phyloP scores from a whole-genome alignment of 1,140 invertebrate genomes.

The Drosophila rhopaloa region DNA sequence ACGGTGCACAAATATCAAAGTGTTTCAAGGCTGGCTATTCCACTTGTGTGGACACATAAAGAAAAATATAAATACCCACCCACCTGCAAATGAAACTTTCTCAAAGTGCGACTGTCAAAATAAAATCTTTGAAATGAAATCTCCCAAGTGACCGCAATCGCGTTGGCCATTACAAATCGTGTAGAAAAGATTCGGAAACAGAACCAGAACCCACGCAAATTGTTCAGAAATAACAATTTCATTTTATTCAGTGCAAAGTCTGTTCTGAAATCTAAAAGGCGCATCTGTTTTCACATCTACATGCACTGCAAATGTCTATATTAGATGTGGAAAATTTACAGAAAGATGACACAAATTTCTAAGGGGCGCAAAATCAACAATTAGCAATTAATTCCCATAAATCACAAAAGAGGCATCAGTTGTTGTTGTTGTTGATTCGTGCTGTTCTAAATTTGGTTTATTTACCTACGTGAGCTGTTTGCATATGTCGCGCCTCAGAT shows the following conservation, averaged over 20 bases:
- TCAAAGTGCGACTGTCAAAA: conserved; percentile 40
- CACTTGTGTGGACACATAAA: conserved; percentile 15
- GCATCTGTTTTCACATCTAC: conserved; percentile 30
- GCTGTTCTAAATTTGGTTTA: conserved; percentile 47
- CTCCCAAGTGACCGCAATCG: conserved; percentile 53
- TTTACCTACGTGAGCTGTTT: conserved; percentile 49
- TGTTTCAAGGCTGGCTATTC: conserved; percentile 68
- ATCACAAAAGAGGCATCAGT: conserved; percentile 49
- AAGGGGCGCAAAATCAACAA: conserved; percentile 53
- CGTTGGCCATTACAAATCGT: conserved; percentile 54
- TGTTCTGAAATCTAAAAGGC: conserved; percentile 19
- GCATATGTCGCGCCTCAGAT: conserved; percentile 40
- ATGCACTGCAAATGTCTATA: conserved; percentile 11
- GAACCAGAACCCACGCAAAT: conserved; percentile 31
- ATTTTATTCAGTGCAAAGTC: conserved; percentile 21
- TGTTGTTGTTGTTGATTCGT: conserved; percentile 29
- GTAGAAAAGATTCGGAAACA: conserved; percentile 19
- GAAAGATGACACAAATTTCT: conserved; percentile 57
- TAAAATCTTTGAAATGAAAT: conserved; percentile 36
- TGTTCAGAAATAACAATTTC: conserved; percentile 48
- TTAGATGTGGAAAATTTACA: conserved; percentile 25
- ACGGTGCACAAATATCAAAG: conserved; percentile 30
- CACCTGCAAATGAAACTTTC: conserved; percentile 48
- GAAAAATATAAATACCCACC: conserved; percentile 6
- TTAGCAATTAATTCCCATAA: conserved; percentile 60